Conservation (phyloP, 1,140 invertebrate species). For the Pissodes strobi region DNA sequence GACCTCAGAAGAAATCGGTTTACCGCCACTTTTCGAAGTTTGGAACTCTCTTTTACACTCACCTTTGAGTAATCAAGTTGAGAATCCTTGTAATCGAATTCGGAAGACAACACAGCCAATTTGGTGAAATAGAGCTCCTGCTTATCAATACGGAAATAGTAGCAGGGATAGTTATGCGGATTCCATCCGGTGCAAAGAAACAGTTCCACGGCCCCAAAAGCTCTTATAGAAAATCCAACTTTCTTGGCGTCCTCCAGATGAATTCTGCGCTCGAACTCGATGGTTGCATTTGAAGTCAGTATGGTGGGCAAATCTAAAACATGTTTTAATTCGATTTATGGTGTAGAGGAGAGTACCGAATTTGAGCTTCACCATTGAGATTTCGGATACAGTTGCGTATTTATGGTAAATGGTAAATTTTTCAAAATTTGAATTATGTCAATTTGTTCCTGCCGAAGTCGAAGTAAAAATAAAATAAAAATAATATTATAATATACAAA, state of each 20-base stretch:
- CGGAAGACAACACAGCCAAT: slow-evolving; percentile 13
- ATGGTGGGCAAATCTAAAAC: slow-evolving; percentile 39
- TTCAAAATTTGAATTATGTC: too few species aligned
- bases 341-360: too few species aligned
- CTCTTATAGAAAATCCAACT: slow-evolving; percentile 40
- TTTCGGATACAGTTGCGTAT: too few species aligned
- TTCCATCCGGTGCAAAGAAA: slow-evolving; percentile 43
- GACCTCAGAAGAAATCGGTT: too few species aligned
- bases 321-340: too few species aligned
- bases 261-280: slow-evolving; percentile 36
- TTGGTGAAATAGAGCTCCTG: slow-evolving; percentile 36
- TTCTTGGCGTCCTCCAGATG: slow-evolving; percentile 36
- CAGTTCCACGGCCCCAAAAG: slow-evolving; percentile 36
- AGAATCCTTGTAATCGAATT: slow-evolving; percentile 6
- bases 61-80: slow-evolving; percentile 34
- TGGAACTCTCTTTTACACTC: too few species aligned
- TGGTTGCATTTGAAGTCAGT: slow-evolving; percentile 28
- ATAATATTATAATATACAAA: too few species aligned
- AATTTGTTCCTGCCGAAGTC: too few species aligned
- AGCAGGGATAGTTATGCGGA: slow-evolving; percentile 43
- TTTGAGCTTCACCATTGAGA: too few species aligned
- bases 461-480: too few species aligned
- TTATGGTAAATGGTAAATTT: too few species aligned
- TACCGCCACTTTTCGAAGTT: too few species aligned
- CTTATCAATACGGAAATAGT: slow-evolving; percentile 38